phyloP scores from a whole-genome alignment of 2,888 invertebrate species.

The Agelastica alni region DNA sequence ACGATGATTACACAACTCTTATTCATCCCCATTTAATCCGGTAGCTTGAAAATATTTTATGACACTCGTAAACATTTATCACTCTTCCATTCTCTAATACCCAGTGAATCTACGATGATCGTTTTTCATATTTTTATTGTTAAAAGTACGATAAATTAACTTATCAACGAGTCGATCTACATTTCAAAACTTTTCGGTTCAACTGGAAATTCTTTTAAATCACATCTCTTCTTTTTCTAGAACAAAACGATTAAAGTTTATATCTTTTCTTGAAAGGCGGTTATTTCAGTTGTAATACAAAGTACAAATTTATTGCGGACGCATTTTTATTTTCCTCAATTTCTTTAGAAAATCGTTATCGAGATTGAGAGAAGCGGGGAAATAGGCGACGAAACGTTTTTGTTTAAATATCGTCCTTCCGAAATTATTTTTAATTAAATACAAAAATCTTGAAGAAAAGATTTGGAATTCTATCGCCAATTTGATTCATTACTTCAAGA shows the following conservation, averaged over 20 bases:
- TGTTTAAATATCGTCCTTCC: no score
- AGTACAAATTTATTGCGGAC: constrained; percentile 4
- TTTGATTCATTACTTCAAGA: no score
- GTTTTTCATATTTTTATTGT: constrained; percentile 2
- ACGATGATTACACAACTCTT: no score
- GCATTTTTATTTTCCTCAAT: not conserved
- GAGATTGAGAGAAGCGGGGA: no score
- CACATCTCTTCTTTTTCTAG: not conserved
- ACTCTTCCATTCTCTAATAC: not conserved
- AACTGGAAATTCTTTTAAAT: constrained; percentile 1
- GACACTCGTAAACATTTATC: constrained; percentile 4
- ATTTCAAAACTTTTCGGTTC: not conserved
- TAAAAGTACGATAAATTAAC: not conserved
- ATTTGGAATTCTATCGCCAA: no score
- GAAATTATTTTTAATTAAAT: no score
- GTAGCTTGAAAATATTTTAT: no score
- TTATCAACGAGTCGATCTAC: constrained; percentile 3
- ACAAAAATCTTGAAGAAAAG: no score
- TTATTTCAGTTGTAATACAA: constrained; percentile 1
- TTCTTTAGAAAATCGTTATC: no score
- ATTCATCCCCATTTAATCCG: no score
- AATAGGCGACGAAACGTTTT: no score
- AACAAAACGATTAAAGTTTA: constrained; percentile 3
- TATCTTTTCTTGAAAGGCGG: not conserved
- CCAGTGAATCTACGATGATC: not conserved